phyloP scores from a whole-genome alignment of 2,113 vertebrate species.

The Nerophis lumbriciformis region DNA sequence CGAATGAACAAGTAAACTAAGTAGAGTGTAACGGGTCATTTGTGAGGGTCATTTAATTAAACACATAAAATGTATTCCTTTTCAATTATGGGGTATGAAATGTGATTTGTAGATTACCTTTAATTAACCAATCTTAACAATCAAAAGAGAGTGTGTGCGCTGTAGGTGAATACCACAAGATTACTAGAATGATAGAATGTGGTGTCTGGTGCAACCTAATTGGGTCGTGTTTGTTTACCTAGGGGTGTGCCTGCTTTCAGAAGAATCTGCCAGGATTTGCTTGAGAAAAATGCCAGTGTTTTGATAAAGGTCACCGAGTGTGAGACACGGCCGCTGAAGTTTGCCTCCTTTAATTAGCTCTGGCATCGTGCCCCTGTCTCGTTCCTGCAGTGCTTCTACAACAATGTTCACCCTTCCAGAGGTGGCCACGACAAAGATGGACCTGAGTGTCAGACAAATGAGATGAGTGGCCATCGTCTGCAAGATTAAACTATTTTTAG shows the following conservation, averaged over 20 bases:
- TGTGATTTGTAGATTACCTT: constrained; percentile 25
- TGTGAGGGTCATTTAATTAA: constrained; percentile 14
- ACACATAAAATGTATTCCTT: constrained; percentile 13
- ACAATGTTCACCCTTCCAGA: constrained; percentile 45
- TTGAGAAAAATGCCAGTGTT: constrained; percentile 65
- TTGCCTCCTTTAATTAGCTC: constrained; percentile 70
- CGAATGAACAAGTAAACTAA: background rate
- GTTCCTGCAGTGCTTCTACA: constrained; percentile 43
- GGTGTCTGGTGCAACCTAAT: constrained; percentile 61
- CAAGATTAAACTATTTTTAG: constrained; percentile 9
- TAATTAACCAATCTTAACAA: constrained; percentile 28
- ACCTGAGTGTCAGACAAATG: constrained; percentile 34
- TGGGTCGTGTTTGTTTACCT: constrained; percentile 63
- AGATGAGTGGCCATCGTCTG: constrained; percentile 32
- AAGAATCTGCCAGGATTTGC: constrained; percentile 55
- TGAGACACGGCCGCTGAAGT: constrained; percentile 63
- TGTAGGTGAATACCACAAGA: constrained; percentile 52
- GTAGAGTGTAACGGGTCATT: background rate
- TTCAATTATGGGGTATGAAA: constrained; percentile 14
- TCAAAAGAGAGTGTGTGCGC: constrained; percentile 11
- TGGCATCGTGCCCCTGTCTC: constrained; percentile 52
- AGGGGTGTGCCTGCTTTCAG: constrained; percentile 31
- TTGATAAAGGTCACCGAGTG: constrained; percentile 73
- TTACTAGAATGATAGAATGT: constrained; percentile 50
- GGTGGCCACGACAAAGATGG: constrained; percentile 42